Base-by-base conservation (phyloP, 2,888 invertebrate genomes). In the Atherix ibis region DNA sequence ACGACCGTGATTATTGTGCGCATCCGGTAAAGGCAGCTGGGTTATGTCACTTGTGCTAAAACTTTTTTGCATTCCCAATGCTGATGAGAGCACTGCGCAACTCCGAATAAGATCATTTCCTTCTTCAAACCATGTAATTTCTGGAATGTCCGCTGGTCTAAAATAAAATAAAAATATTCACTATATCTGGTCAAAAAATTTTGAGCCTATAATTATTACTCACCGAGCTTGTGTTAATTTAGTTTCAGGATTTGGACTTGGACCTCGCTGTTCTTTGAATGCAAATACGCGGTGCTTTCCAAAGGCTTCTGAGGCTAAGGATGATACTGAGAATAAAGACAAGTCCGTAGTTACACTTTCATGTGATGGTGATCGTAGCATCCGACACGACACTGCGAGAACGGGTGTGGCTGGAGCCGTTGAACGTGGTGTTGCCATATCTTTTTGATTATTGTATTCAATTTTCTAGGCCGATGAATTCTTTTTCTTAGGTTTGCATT, bases 311-410 rank as follows among this genome's bases (percentile, higher is more conserved):
- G 70, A 68, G 5, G 70, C 70, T 40, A 72, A 71, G 1, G 77
- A 77, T 2, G 77, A 77, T 13, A 78, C 71, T 38, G 82, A 81
- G 61, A 83, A 79, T 38, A 83, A 63, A 1, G 82, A 83, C 34
- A 84, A 63, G 57, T 84, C 83, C 1, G 83, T 84, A 10, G 81
- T 81, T 46, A 84, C 80, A 13, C 81, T 81, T 61, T 85, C 84
- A 60, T 81, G 82, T 13, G 81, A 82, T 4, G 83, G 83, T 2
- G 83, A 83, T 33, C 83, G 69, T 40, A 75, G 54, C 62, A 76
- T 73, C 39, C 77, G 71, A 49, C 72, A 71, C 44, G 67, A 53
- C 31, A 67, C 67, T 44, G 62, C 64, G 42, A 67, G 37, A 34
- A 43, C 38, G 15, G 43, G 44, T 13, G 44, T 42, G 28, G 44